Evolutionary conservation across 2,888 invertebrate species (phyloP).

Genomic region (Rhabditoides inermis): DNA sequence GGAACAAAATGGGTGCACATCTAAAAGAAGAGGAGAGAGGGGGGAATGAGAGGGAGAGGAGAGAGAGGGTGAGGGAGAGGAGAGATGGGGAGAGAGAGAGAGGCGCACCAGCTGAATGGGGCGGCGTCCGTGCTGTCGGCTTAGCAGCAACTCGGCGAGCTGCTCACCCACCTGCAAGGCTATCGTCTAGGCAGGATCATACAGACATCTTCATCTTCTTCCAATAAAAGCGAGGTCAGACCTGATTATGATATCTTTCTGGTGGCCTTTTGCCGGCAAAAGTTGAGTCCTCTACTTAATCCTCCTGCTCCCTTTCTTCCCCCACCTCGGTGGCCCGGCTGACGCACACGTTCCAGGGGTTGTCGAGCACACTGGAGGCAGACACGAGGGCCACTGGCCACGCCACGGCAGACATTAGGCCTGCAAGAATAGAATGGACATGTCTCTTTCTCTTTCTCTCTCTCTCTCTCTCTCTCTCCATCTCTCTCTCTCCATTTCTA

Average conservation of each 20-base stretch:
- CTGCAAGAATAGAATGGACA: no score
- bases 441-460: no score
- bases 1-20: no score
- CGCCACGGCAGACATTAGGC: conserved; percentile 63
- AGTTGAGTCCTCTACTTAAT: neutral
- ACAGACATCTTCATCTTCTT: no score
- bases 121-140: conserved; percentile 62
- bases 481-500: no score
- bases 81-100: conserved; percentile 65
- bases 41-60: no score
- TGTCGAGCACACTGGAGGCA: conserved; percentile 61
- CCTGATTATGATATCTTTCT: no score
- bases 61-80: no score
- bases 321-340: conserved; percentile 59
- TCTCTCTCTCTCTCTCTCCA: no score
- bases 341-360: conserved; percentile 66
- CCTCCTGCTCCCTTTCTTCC: neutral
- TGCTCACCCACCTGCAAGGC: conserved; percentile 58
- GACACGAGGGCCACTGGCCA: conserved; percentile 64
- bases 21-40: no score
- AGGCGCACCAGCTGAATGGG: conserved; percentile 64
- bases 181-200: no score
- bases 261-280: neutral
- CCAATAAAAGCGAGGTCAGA: no score
- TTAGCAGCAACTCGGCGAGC: conserved; percentile 63